Evolutionary conservation across 2,888 invertebrate species (phyloP).

Genomic region (Seira sanloemensis): DNA sequence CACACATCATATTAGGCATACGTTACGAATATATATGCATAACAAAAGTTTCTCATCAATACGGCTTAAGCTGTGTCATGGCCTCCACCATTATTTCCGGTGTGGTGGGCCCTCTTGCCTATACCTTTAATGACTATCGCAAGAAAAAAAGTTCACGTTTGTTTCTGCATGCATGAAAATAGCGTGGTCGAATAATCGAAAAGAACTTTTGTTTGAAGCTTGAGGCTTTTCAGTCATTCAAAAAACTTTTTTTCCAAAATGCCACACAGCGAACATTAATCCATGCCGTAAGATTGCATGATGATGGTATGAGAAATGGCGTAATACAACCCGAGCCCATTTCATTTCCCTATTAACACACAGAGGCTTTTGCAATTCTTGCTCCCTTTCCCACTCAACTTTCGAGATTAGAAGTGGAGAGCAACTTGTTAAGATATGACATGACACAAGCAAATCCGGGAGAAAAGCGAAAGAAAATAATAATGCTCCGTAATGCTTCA

Average conservation of each 20-base stretch:
- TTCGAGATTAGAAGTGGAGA: background rate
- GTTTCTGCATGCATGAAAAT: too few species aligned
- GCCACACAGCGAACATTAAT: too few species aligned
- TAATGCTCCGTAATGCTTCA: constrained; percentile 34
- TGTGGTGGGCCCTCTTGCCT: background rate
- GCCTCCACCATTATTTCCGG: background rate
- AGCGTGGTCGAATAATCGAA: background rate
- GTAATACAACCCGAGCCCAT: too few species aligned
- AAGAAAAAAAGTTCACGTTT: too few species aligned
- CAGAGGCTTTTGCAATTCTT: too few species aligned
- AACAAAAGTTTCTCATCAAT: background rate
- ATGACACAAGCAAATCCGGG: background rate
- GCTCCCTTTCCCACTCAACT: too few species aligned
- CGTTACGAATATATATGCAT: background rate
- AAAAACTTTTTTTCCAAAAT: background rate
- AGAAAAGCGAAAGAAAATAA: background rate
- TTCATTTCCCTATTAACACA: too few species aligned
- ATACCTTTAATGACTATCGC: background rate
- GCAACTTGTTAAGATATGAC: background rate
- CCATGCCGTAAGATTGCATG: too few species aligned
- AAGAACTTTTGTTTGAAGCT: background rate
- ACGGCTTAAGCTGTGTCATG: background rate
- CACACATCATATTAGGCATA: background rate
- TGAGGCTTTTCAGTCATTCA: background rate
- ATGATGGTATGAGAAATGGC: too few species aligned